Conservation (phyloP, 2,888 invertebrate species). For the Bimastos eiseni region DNA sequence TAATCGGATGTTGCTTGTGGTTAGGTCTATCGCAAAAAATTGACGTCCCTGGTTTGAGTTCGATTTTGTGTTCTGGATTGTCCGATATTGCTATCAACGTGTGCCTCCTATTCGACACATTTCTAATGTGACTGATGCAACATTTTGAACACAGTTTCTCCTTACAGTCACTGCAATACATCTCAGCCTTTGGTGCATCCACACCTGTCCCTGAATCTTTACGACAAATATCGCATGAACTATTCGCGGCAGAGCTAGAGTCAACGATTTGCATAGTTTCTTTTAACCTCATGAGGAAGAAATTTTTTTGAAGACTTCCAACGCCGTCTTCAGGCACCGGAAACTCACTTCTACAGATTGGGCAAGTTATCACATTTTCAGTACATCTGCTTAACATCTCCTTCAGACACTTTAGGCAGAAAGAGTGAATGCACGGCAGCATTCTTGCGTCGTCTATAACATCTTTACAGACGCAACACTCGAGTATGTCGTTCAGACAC, state of each 20-base stretch:
- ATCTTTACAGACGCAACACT: not conserved
- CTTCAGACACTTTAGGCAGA: not conserved
- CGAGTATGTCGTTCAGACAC: not conserved
- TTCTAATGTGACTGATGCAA: not conserved
- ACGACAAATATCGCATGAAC: not conserved
- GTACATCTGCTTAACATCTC: not conserved
- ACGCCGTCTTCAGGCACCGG: not conserved
- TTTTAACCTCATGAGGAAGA: not conserved
- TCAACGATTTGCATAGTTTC: not conserved
- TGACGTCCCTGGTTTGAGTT: not conserved
- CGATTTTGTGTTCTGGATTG: not conserved
- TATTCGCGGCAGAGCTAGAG: not conserved
- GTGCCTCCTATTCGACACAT: not conserved
- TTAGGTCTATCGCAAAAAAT: not conserved
- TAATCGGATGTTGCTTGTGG: not conserved
- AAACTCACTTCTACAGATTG: not conserved
- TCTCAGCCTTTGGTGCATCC: not conserved
- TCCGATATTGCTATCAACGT: not conserved
- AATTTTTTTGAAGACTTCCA: not conserved
- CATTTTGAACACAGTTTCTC: not conserved
- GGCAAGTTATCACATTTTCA: not conserved
- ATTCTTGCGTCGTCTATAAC: not conserved
- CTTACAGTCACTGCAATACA: not conserved
- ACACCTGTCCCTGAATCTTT: not conserved
- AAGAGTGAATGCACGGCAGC: not conserved